These are phyloP conservation scores for Phaenicophaeus curvirostris DNA, from an alignment of 2,797 vertebrate species.

Conservation along the genomic window DNA sequence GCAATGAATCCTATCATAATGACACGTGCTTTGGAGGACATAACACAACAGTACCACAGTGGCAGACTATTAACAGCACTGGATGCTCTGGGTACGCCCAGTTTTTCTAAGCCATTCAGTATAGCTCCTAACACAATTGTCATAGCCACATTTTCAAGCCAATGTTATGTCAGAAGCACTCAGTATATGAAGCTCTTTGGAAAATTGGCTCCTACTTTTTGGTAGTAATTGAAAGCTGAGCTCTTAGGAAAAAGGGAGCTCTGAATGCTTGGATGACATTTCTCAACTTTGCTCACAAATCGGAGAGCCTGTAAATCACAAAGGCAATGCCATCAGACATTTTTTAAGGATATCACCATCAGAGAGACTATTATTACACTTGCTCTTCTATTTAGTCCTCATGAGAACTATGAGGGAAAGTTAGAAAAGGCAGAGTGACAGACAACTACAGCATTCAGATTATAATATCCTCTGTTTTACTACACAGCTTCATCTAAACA, in stretches of 20 bases:
- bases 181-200: constrained; percentile 35
- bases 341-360: not conserved
- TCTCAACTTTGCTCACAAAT: constrained; percentile 12
- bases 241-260: constrained; percentile 37
- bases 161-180: constrained; percentile 7
- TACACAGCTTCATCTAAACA: not conserved
- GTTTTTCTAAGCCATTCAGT: constrained; percentile 9
- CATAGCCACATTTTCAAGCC: constrained; percentile 6
- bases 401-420: not conserved
- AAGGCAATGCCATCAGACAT: not conserved
- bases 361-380: not conserved
- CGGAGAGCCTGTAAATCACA: not conserved
- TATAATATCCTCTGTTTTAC: not conserved
- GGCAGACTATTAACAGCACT: not conserved
- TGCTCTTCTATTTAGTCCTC: not conserved
- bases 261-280: constrained; percentile 35
- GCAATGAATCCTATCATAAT: not conserved
- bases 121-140: not conserved
- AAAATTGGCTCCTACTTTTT: constrained; percentile 56
- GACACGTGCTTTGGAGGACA: not conserved
- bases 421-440: not conserved
- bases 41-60: not conserved
- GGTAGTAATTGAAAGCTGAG: constrained; percentile 47
- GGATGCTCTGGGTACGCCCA: not conserved
- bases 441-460: not conserved